Evolutionary conservation across 2,888 invertebrate species (phyloP).

Genomic region (Ecliptopera silaceata): DNA sequence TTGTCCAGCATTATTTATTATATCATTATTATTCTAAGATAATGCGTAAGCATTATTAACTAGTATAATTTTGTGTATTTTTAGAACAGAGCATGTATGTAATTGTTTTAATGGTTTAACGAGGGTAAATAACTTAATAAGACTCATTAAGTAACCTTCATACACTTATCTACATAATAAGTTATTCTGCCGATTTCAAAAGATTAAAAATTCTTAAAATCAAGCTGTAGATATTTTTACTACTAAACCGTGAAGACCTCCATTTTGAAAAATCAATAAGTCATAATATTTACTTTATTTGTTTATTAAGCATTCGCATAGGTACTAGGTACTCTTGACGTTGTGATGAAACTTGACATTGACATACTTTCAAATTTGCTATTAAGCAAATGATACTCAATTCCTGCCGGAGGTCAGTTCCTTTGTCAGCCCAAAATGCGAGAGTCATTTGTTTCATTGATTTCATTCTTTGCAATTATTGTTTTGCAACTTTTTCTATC

Average conservation of each 20-base stretch:
- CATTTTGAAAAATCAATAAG: neutral
- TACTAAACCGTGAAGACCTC: too few relatives aligned
- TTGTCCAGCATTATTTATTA: too few relatives aligned
- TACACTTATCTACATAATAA: too few relatives aligned
- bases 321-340: conserved; percentile 49
- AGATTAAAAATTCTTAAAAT: too few relatives aligned
- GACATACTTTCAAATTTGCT: conserved; percentile 67
- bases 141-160: conserved; percentile 1
- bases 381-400: conserved; percentile 44
- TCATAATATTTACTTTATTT: conserved; percentile 16
- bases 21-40: too few relatives aligned
- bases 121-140: neutral
- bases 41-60: too few relatives aligned
- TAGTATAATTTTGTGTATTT: too few relatives aligned
- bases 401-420: conserved; percentile 34
- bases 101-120: neutral
- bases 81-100: neutral
- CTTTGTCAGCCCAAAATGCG: conserved; percentile 19
- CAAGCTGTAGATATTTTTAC: too few relatives aligned
- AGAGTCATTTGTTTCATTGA: conserved; percentile 22
- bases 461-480: conserved; percentile 9
- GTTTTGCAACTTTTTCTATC: conserved; percentile 21
- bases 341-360: conserved; percentile 65
- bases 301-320: conserved; percentile 35
- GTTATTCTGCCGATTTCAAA: too few relatives aligned